Evolutionary conservation across 2,113 vertebrate genomes (phyloP).

Genomic region (human (Homo sapiens)): DNA sequence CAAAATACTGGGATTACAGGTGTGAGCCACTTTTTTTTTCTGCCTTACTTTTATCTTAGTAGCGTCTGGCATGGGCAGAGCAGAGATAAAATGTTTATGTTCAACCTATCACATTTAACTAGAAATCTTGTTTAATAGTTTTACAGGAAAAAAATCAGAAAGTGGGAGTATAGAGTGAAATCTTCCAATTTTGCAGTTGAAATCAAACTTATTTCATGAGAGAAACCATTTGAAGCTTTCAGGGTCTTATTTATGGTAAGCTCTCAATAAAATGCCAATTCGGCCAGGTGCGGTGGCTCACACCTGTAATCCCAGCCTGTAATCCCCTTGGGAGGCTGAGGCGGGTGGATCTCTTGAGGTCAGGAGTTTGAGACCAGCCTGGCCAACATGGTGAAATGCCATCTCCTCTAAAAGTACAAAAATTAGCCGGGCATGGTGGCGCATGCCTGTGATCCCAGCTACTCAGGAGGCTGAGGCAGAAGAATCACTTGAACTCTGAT

Average conservation of each 20-base stretch:
- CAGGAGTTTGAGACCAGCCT: too few species aligned
- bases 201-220: background rate
- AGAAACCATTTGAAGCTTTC: slow-evolving; percentile 10
- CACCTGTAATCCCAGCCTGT: too few species aligned
- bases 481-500: too few species aligned
- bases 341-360: too few species aligned
- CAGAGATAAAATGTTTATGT: slow-evolving; percentile 19
- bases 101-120: background rate
- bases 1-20: too few species aligned
- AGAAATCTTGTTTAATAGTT: background rate
- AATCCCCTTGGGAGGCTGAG: too few species aligned
- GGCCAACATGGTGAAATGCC: too few species aligned
- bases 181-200: background rate
- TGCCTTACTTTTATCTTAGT: background rate
- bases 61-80: background rate
- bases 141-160: background rate
- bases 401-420: too few species aligned
- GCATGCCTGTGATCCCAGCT: too few species aligned
- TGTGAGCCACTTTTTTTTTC: background rate
- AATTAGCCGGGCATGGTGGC: too few species aligned
- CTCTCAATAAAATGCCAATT: background rate
- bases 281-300: too few species aligned
- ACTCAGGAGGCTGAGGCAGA: too few species aligned
- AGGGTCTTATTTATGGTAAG: background rate
- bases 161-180: background rate